Evolutionary conservation across 1,140 invertebrate species (phyloP).

Genomic region (Scaptomyza graminum): DNA sequence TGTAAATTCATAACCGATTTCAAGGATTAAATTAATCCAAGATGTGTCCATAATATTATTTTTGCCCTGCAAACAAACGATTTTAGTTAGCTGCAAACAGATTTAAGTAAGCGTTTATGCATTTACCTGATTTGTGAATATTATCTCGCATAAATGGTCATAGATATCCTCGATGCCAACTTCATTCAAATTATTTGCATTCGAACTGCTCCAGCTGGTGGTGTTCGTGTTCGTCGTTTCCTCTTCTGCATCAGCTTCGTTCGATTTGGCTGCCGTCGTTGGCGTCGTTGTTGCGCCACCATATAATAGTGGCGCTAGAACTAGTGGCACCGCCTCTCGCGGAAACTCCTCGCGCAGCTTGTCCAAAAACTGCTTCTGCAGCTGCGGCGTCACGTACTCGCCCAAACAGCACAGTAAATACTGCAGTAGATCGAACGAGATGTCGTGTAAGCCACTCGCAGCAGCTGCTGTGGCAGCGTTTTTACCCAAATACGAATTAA

Average conservation of each 20-base stretch:
- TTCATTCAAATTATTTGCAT: constrained; percentile 73
- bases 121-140: constrained; percentile 78
- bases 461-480: constrained; percentile 86
- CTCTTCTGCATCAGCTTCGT: constrained; percentile 71
- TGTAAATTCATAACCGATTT: constrained; percentile 95
- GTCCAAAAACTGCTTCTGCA: constrained; percentile 91
- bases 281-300: constrained; percentile 80
- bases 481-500: constrained; percentile 92
- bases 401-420: constrained; percentile 88
- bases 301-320: constrained; percentile 94
- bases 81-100: not conserved
- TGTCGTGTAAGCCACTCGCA: constrained; percentile 93
- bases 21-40: constrained; percentile 92
- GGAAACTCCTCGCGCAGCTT: constrained; percentile 94
- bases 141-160: constrained; percentile 83
- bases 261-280: constrained; percentile 39
- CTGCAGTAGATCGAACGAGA: constrained; percentile 94
- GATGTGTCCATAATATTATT: constrained; percentile 89
- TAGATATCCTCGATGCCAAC: constrained; percentile 82
- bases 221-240: constrained; percentile 52
- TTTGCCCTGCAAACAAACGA: constrained; percentile 68
- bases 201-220: constrained; percentile 61
- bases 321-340: constrained; percentile 92
- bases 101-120: not conserved
- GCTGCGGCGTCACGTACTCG: constrained; percentile 86